phyloP scores from a whole-genome alignment of 2,888 invertebrate species.

The Andrena bicolor region DNA sequence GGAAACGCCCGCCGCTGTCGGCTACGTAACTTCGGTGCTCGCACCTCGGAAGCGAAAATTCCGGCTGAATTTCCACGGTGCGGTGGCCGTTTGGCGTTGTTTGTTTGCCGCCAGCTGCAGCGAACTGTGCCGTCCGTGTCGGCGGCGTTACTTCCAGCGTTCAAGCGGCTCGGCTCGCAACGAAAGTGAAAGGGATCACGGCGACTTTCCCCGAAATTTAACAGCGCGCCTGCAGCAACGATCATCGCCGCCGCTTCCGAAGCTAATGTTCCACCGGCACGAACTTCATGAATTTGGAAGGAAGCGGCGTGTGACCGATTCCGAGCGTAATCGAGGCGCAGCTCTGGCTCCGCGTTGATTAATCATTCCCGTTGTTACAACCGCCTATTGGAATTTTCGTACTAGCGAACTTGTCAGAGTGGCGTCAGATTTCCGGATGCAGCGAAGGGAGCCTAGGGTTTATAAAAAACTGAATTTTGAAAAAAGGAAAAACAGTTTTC shows the following conservation, averaged over 20 bases:
- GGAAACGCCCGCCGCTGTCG: slow-evolving; percentile 15
- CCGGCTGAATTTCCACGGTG: slow-evolving; percentile 20
- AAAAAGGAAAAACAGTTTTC: too few species aligned
- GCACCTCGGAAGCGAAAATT: slow-evolving; percentile 1
- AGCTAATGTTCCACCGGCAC: slow-evolving; percentile 69
- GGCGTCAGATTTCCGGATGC: neutral
- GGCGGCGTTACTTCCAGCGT: slow-evolving; percentile 32
- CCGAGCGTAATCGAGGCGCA: slow-evolving; percentile 38
- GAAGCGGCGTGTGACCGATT: slow-evolving; percentile 58
- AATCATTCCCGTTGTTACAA: slow-evolving; percentile 40
- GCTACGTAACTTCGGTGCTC: neutral
- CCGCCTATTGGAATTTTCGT: neutral
- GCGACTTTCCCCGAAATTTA: slow-evolving; percentile 61
- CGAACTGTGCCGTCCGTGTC: slow-evolving; percentile 21
- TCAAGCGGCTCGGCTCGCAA: slow-evolving; percentile 23
- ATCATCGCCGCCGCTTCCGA: slow-evolving; percentile 19
- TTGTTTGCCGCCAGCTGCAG: slow-evolving; percentile 15
- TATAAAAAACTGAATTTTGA: too few species aligned
- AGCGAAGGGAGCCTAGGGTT: neutral
- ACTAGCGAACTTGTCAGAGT: neutral
- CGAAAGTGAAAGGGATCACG: slow-evolving; percentile 66
- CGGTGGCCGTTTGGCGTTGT: neutral
- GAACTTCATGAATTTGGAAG: slow-evolving; percentile 70
- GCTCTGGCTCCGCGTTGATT: slow-evolving; percentile 40
- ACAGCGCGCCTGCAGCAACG: slow-evolving; percentile 9